Evolutionary conservation across 2,113 vertebrate species (phyloP).

Genomic region (Saccopteryx leptura): DNA sequence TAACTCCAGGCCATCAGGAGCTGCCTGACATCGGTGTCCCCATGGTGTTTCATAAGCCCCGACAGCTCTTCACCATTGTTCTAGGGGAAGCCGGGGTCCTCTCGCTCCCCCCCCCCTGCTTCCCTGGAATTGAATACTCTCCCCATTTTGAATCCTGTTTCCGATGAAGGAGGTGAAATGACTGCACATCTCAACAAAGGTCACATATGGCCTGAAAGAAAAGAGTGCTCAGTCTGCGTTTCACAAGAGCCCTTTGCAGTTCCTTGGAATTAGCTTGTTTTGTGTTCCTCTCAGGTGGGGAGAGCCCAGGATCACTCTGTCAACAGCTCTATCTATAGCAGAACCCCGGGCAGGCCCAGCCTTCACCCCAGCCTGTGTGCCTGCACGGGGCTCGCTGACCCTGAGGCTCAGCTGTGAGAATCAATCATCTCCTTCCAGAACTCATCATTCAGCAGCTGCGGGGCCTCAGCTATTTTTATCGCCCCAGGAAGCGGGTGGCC

Average conservation of each 20-base stretch:
- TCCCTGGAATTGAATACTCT: conserved; percentile 48
- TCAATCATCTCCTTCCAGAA: conserved; percentile 91
- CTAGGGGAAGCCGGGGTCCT: neutral
- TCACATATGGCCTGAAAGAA: conserved; percentile 24
- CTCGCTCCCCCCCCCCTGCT: neutral
- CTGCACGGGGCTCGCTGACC: conserved; percentile 86
- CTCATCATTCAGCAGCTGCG: conserved; percentile 88
- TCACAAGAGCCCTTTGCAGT: conserved; percentile 38
- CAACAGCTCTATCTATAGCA: conserved; percentile 92
- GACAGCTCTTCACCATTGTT: conserved; percentile 61
- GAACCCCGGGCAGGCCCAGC: conserved; percentile 86
- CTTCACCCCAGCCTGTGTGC: conserved; percentile 84
- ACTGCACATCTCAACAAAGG: neutral
- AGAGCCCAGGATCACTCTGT: conserved; percentile 89
- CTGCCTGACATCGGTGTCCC: conserved; percentile 64
- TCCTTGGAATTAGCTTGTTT: conserved; percentile 84
- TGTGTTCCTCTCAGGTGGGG: conserved; percentile 85
- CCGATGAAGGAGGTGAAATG: neutral
- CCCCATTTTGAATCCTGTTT: neutral
- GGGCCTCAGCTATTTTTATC: conserved; percentile 89
- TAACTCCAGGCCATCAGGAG: conserved; percentile 6
- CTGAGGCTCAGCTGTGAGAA: conserved; percentile 90
- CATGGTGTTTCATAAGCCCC: conserved; percentile 76
- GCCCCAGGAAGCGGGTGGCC: conserved; percentile 69
- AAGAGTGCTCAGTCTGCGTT: neutral